Conservation (phyloP, 2,888 invertebrate species). For the Masnerella sp. region DNA sequence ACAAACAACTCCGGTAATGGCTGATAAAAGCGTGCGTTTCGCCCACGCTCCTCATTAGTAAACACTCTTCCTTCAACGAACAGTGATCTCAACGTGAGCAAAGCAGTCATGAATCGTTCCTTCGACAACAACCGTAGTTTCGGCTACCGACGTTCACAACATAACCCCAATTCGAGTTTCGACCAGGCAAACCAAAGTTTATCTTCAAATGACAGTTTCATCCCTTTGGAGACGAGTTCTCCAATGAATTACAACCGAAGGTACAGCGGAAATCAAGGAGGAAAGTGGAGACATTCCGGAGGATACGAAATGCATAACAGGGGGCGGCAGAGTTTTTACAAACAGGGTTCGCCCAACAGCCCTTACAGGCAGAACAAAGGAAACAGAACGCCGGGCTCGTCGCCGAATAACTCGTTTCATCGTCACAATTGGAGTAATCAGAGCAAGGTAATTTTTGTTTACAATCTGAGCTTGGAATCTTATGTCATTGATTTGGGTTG, state of each 20-base stretch:
- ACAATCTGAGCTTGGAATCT: too few relatives aligned
- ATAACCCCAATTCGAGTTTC: neutral
- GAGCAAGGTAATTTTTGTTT: slow-evolving; percentile 12
- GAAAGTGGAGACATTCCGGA: slow-evolving; percentile 24
- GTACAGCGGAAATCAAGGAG: slow-evolving; percentile 59
- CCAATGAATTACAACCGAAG: slow-evolving; percentile 56
- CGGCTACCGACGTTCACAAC: neutral
- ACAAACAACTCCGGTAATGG: too few relatives aligned
- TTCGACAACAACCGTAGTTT: neutral
- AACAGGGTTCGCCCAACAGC: neutral
- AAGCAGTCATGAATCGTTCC: neutral
- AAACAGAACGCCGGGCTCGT: neutral
- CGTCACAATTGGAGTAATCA: slow-evolving; percentile 4
- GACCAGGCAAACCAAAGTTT: neutral
- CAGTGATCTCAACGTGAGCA: too few relatives aligned
- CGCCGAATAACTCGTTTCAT: slow-evolving; percentile 1
- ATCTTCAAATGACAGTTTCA: slow-evolving; percentile 59
- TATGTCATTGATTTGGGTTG: neutral
- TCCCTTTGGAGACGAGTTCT: slow-evolving; percentile 65
- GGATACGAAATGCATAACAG: slow-evolving; percentile 1
- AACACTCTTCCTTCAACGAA: too few relatives aligned
- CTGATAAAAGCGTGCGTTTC: too few relatives aligned
- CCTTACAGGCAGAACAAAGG: slow-evolving; percentile 6
- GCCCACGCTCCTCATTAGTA: too few relatives aligned
- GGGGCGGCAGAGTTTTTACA: neutral